These are phyloP conservation scores for Drosophila dives DNA, from an alignment of 2,888 invertebrate species.

Conservation along the genomic window DNA sequence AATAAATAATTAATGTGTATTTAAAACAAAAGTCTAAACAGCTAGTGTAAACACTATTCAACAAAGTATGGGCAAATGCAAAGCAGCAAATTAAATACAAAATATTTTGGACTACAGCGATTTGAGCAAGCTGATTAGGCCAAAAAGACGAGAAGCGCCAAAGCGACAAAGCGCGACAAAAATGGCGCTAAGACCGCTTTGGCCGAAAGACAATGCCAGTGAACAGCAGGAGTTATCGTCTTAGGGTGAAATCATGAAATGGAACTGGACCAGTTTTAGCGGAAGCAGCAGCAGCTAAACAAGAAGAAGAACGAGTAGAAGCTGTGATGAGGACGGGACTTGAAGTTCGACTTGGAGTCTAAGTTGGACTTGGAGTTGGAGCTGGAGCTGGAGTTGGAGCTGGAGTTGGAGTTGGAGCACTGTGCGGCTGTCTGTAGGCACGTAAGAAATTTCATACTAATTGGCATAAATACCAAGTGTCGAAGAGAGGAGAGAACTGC, in stretches of 20 bases:
- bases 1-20: neutral
- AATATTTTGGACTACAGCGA: conserved; percentile 56
- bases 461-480: conserved; percentile 85
- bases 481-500: conserved; percentile 60
- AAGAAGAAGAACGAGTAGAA: conserved; percentile 18
- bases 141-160: conserved; percentile 49
- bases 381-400: conserved; percentile 20
- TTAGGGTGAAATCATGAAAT: conserved; percentile 78
- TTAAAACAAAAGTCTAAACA: neutral
- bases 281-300: conserved; percentile 70
- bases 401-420: conserved; percentile 32
- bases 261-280: conserved; percentile 83
- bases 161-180: conserved; percentile 68
- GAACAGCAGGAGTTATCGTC: conserved; percentile 58
- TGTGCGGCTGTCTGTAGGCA: conserved; percentile 67
- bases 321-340: conserved; percentile 47
- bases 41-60: conserved; percentile 1
- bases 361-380: conserved; percentile 28
- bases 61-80: conserved; percentile 29
- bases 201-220: conserved; percentile 41
- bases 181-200: conserved; percentile 79
- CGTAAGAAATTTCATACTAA: conserved; percentile 84
- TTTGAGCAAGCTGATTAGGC: conserved; percentile 64
- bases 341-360: conserved; percentile 35
- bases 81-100: conserved; percentile 68